Percentiles rank a stretch among this genome's conserved stretches.
Conservation (phyloP, 2,113 vertebrate genomes). For the Nannobrachium achirus region DNA sequence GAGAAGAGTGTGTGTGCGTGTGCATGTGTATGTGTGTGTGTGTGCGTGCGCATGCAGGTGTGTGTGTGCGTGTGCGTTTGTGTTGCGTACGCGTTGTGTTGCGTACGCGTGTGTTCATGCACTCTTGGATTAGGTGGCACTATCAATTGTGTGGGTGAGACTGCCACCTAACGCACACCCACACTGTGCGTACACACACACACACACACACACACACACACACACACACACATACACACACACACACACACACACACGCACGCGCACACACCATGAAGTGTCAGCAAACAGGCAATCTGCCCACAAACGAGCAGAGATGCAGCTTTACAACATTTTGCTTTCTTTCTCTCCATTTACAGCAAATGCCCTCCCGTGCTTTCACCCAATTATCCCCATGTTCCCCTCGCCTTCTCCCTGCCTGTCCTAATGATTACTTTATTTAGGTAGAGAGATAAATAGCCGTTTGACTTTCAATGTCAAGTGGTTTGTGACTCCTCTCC, state of each 20-base stretch:
- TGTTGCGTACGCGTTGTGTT: not conserved
- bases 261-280: conserved; percentile 4
- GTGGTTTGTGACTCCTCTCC: too few species aligned
- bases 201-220: conserved; percentile 47
- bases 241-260: not conserved
- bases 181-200: too few species aligned
- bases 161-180: not conserved
- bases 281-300: conserved; percentile 60
- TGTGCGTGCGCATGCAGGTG: not conserved
- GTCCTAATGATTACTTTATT: not conserved
- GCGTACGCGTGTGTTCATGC: not conserved
- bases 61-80: not conserved
- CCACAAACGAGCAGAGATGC: conserved; percentile 21
- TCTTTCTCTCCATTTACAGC: conserved; percentile 19
- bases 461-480: too few species aligned
- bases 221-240: conserved; percentile 5
- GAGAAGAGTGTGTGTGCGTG: conserved; percentile 18
- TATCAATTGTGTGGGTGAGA: too few species aligned
- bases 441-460: conserved; percentile 19
- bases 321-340: conserved; percentile 5
- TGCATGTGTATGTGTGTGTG: conserved; percentile 22
- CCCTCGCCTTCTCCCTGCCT: too few species aligned
- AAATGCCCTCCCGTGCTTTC: conserved; percentile 4
- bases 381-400: conserved; percentile 7
- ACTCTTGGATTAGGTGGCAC: too few species aligned